A percentile compares a stretch with the other conserved stretches of the same genome.
Conservation (phyloP, 2,113 vertebrate species). For the Archocentrus centrarchus region DNA sequence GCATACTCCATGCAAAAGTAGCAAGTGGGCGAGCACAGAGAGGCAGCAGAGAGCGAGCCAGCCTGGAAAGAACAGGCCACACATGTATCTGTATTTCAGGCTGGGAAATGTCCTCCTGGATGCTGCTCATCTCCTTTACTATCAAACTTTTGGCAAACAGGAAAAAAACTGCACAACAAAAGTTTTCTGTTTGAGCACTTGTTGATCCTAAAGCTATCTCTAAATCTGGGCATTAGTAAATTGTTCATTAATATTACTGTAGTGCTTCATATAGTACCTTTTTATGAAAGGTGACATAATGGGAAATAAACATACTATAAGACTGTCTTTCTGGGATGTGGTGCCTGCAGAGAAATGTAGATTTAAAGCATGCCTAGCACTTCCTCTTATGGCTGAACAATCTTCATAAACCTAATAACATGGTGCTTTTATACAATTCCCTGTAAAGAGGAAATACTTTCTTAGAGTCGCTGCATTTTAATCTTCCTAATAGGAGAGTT, state of each 20-base stretch:
- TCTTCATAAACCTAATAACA: constrained; percentile 44
- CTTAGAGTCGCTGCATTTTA: constrained; percentile 53
- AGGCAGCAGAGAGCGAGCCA: background rate
- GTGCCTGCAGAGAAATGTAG: constrained; percentile 54
- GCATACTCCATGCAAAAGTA: background rate
- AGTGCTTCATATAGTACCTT: background rate
- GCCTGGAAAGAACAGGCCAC: background rate
- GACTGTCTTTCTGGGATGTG: constrained; percentile 30
- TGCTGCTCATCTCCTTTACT: background rate
- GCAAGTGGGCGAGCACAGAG: background rate
- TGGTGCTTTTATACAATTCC: constrained; percentile 50
- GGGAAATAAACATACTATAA: constrained; percentile 27
- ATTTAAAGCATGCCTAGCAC: constrained; percentile 54
- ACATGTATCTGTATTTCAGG: background rate
- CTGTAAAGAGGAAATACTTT: constrained; percentile 55
- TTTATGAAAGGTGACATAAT: background rate
- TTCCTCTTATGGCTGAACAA: constrained; percentile 59
- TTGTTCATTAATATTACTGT: background rate
- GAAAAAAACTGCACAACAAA: constrained; percentile 1
- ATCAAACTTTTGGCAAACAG: background rate
- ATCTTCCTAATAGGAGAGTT: constrained; percentile 65
- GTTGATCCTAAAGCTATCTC: background rate
- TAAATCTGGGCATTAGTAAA: background rate
- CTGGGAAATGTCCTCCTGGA: background rate
- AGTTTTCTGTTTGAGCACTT: background rate